Conservation (phyloP, 2,113 vertebrate species). For the Struthidea cinerea region DNA sequence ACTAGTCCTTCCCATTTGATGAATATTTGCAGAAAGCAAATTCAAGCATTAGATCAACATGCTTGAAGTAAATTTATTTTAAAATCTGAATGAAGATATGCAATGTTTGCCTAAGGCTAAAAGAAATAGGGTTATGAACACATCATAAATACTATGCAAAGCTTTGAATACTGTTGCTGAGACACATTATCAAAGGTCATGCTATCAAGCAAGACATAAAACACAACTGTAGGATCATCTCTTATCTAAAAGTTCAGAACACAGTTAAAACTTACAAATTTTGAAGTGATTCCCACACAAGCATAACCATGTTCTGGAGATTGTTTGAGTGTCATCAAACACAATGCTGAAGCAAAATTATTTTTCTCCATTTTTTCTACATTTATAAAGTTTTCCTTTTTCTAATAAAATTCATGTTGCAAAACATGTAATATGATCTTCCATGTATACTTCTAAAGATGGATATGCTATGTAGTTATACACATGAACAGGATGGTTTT, state of each 20-base stretch:
- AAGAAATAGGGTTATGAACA: slow-evolving; percentile 15
- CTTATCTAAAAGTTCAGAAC: slow-evolving; percentile 10
- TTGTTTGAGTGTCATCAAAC: background rate
- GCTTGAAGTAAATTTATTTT: slow-evolving; percentile 34
- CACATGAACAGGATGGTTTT: background rate
- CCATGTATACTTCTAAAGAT: background rate
- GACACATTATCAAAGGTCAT: background rate
- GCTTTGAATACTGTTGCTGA: slow-evolving; percentile 14
- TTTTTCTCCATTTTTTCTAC: background rate
- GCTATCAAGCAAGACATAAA: background rate
- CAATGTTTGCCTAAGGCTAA: slow-evolving; percentile 5
- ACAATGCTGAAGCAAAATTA: background rate
- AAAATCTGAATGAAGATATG: slow-evolving; percentile 26
- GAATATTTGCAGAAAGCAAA: slow-evolving; percentile 41
- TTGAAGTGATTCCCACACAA: background rate
- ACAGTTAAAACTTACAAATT: background rate
- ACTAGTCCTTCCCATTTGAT: background rate
- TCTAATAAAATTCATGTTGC: background rate
- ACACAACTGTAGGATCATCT: background rate
- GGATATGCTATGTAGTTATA: background rate
- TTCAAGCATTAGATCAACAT: slow-evolving; percentile 6
- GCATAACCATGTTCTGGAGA: background rate
- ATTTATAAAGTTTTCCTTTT: background rate
- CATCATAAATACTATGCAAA: slow-evolving; percentile 40
- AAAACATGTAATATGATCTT: background rate